Base-by-base conservation (phyloP, 2,113 vertebrate genomes). In the Platanista minor region DNA sequence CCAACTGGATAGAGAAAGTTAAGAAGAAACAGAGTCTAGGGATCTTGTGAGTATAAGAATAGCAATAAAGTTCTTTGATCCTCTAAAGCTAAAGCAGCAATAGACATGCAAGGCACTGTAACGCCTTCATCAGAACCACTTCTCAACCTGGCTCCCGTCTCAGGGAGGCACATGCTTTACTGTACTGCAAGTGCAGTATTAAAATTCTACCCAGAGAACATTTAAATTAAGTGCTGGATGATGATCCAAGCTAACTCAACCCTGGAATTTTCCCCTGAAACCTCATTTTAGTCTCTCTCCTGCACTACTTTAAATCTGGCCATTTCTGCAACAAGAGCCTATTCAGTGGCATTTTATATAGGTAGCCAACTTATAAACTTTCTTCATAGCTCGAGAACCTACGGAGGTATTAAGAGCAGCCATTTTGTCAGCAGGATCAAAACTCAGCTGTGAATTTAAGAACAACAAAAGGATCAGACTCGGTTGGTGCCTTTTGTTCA, bases 391-490 rank as follows among this genome's bases (percentile, higher is more conserved):
- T 90, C 84, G 43, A 81, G 67, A 95, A 87, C 69, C 41, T 74
- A 8, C 1, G 27, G 86, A 93, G n/a, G 52, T 41, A 91, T 86
- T 95, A 85, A 96, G 39, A 93, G 64, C 36, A 81, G 77, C 52
- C 95, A 87, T 93, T 85, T 95, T 96, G 62, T 81, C 91, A 93
- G 46, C 29, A 36, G 54, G 46, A 95, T 87, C 62, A 93, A 96
- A 96, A 93, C 52, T 90, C 83, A 96, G 75, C 67, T 93, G 31
- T 57, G 41, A n/a, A 69, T 85, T 93, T 93, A 71, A 96, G 92
- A 90, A 95, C 59, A 95, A 71, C 78, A 94, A 91, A 89, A 71
- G 25, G n/a, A 59, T 90, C 62, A 87, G 84, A 95, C 59, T 89
- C 57, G 67, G 82, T 46, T 3, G 3, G 86, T 80, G 64, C 41